Evolutionary conservation across 2,888 invertebrate genomes (phyloP).

Genomic region (Leucophenga montana): DNA sequence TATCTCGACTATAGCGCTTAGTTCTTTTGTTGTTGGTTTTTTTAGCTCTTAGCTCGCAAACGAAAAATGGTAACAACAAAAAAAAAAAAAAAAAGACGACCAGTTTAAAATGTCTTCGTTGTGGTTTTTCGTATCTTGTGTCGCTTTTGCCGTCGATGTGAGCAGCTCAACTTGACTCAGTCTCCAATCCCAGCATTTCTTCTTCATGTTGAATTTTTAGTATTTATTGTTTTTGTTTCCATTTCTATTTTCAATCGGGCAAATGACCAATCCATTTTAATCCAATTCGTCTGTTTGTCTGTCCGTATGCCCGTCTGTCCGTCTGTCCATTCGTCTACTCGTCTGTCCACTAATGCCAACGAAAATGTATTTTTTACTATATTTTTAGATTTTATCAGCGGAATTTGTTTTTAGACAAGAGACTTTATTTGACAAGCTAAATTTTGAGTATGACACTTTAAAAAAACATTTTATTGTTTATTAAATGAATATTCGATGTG

Average conservation of each 20-base stretch:
- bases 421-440: conserved; percentile 61
- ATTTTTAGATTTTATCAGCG: conserved; percentile 48
- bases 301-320: conserved; percentile 29
- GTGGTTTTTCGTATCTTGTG: conserved; percentile 25
- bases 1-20: no score
- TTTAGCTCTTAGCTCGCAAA: no score
- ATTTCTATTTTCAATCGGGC: background rate
- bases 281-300: conserved; percentile 35
- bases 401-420: conserved; percentile 44
- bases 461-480: conserved; percentile 49
- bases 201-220: conserved; percentile 24
- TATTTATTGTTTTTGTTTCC: conserved; percentile 35
- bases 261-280: conserved; percentile 29
- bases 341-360: conserved; percentile 22
- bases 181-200: conserved; percentile 13
- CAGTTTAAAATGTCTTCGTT: no score
- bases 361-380: conserved; percentile 33
- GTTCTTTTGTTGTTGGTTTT: no score
- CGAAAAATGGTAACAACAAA: no score
- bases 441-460: conserved; percentile 60
- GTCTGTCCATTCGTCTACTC: conserved; percentile 15
- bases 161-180: background rate
- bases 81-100: no score
- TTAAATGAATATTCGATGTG: conserved; percentile 45
- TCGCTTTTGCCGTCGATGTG: conserved; percentile 8